These are phyloP conservation scores for Callipepla squamata DNA, from an alignment of 2,113 vertebrate genomes.

Conservation along the genomic window DNA sequence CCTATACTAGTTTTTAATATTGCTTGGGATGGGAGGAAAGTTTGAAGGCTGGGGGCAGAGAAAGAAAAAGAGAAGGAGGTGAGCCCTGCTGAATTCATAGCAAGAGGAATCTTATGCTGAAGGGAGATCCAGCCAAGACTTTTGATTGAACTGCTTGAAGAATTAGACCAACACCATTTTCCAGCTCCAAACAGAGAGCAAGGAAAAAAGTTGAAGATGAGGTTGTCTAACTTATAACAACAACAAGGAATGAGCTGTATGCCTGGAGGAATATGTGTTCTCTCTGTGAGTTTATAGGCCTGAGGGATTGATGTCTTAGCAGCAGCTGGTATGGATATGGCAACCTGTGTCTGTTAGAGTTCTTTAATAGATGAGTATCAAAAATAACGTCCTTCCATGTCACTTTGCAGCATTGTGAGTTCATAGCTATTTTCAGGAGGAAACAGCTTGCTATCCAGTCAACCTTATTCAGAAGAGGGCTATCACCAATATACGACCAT, in stretches of 20 bases:
- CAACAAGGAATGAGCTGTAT: not conserved
- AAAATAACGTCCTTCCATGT: not conserved
- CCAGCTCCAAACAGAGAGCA: not conserved
- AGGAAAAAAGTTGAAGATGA: not conserved
- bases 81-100: not conserved
- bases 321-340: not conserved
- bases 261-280: not conserved
- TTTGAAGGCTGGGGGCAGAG: not conserved
- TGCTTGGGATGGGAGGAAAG: not conserved
- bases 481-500: not conserved
- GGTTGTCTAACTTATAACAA: not conserved
- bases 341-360: not conserved
- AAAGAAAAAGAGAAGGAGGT: not conserved
- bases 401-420: not conserved
- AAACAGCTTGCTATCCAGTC: not conserved
- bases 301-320: not conserved
- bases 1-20: not conserved
- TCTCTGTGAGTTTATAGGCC: not conserved
- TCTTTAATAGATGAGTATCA: not conserved
- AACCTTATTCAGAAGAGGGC: not conserved
- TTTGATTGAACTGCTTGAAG: fast-evolving
- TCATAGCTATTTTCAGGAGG: not conserved
- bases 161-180: not conserved
- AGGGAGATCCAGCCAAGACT: not conserved
- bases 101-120: not conserved